Base-by-base conservation (phyloP, 2,888 invertebrate species). In the Andrena bicolor region DNA sequence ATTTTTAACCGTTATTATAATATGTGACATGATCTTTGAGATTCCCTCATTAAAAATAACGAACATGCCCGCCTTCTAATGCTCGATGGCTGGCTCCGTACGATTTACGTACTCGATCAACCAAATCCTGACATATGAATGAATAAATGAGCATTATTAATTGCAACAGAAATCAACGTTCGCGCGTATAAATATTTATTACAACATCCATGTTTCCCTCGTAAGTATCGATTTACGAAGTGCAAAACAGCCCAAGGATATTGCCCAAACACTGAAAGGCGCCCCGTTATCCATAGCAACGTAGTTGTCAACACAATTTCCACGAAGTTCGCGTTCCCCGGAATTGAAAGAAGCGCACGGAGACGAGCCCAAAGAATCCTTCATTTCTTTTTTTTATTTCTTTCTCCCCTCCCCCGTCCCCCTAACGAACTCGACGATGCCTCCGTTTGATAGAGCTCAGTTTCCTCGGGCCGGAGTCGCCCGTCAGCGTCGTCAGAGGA, bases 401-500 rank as follows among this genome's bases (percentile, higher is more conserved):
- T 20, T 6, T 13, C 13, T 23, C 28, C 41, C 13, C 35, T 28
- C 3, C 13, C 1, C 7, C 41, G 13, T 10, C 23, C 23, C 26
- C 8, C 10, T 51, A 60, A 65, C 58, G 41, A 76, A 60, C 68
- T 51, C 35, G 82, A 64, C 53, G 74, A 70, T 83, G 65, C n/a
- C 56, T 56, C 8, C 48, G 68, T 56, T 71, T 69, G 74, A 68
- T 60, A 75, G 69, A 75, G 49, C 72, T 64, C 51, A 51, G 56
- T 82, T 82, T 82, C 48, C 71, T 82, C 76, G 64, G 56, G 23
- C 61, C 58, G 41, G 23, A 77, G 61, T 61, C 30, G 61, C 53
- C 41, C 82, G 63, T 68, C 74, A 74, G 61, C 66, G 48, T 76
- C 71, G 82, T 32, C 69, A 51, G 70, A 71, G 77, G 69, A 75